Conservation (phyloP, 2,113 vertebrate genomes). For the Butorides virescens region DNA sequence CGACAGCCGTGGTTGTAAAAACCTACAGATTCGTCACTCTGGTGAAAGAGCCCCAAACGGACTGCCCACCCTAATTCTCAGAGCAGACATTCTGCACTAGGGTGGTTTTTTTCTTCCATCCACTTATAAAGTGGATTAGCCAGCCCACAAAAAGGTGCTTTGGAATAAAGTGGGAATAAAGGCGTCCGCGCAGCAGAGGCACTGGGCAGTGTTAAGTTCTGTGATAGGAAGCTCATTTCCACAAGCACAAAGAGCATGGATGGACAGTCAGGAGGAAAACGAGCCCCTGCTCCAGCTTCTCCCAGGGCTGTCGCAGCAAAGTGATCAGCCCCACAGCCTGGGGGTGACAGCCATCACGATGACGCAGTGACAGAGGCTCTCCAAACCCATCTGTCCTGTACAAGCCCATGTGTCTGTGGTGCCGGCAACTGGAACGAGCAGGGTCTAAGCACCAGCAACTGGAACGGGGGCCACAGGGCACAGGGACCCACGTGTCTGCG, state of each 20-base stretch:
- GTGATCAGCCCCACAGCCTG: rapidly evolving
- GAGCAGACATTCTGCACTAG: not conserved
- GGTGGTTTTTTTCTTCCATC: not conserved
- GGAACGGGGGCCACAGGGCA: too few species aligned
- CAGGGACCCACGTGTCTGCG: not conserved
- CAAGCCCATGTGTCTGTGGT: not conserved
- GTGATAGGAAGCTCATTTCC: not conserved
- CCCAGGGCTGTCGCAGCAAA: not conserved
- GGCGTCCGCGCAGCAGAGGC: not conserved
- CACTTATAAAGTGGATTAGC: not conserved
- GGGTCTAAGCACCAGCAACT: not conserved
- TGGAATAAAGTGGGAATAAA: not conserved
- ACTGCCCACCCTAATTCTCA: not conserved
- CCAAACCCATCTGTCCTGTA: not conserved
- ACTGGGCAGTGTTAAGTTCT: not conserved
- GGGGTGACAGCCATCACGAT: not conserved
- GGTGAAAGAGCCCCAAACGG: not conserved
- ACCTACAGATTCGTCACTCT: not conserved
- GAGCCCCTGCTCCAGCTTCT: not conserved
- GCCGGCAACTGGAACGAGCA: not conserved
- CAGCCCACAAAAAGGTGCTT: not conserved
- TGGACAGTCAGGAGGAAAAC: rapidly evolving
- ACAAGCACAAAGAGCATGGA: not conserved
- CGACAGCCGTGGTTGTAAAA: not conserved
- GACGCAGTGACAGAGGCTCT: not conserved